Evolutionary conservation across 2,888 invertebrate genomes (phyloP).

Genomic region (Thereva unica): DNA sequence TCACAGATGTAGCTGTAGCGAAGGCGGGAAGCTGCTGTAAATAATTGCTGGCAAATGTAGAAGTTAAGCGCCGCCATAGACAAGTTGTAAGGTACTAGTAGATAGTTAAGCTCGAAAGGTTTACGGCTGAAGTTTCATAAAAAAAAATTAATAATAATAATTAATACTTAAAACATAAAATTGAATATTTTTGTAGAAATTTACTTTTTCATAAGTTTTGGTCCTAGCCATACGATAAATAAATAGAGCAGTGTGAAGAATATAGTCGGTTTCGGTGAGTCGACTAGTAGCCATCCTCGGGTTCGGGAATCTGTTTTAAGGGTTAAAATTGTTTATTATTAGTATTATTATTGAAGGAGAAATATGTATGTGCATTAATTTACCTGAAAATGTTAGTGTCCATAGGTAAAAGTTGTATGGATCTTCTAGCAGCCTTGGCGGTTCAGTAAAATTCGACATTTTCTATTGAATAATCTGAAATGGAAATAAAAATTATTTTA

Average conservation of each 20-base stretch:
- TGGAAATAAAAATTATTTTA: too few relatives aligned
- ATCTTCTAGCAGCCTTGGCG: constrained; percentile 10
- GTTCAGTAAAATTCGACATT: constrained; percentile 11
- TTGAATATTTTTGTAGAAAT: not conserved
- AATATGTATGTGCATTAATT: constrained; percentile 44
- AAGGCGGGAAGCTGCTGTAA: constrained; percentile 73
- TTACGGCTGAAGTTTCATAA: constrained; percentile 57
- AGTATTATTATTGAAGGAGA: not conserved
- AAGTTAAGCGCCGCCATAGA: constrained; percentile 80
- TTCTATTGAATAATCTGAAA: not conserved
- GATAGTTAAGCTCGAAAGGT: constrained; percentile 74
- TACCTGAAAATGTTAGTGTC: constrained; percentile 77
- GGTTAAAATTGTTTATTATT: not conserved
- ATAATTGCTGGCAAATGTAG: constrained; percentile 78
- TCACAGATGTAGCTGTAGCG: constrained; percentile 87
- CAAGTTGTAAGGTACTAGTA: constrained; percentile 83
- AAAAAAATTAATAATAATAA: constrained; percentile 30
- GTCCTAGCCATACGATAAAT: constrained; percentile 77
- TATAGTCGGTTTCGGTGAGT: constrained; percentile 76
- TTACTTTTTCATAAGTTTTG: constrained; percentile 75
- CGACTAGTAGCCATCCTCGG: constrained; percentile 82
- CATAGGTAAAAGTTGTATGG: constrained; percentile 73
- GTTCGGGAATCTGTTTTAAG: constrained; percentile 70
- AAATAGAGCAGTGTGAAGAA: constrained; percentile 73
- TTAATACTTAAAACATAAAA: not conserved